Evolutionary conservation across 2,113 vertebrate species (phyloP), one percentile per base, ranked within the genome.

Genomic region (Zosterops lateralis): DNA sequence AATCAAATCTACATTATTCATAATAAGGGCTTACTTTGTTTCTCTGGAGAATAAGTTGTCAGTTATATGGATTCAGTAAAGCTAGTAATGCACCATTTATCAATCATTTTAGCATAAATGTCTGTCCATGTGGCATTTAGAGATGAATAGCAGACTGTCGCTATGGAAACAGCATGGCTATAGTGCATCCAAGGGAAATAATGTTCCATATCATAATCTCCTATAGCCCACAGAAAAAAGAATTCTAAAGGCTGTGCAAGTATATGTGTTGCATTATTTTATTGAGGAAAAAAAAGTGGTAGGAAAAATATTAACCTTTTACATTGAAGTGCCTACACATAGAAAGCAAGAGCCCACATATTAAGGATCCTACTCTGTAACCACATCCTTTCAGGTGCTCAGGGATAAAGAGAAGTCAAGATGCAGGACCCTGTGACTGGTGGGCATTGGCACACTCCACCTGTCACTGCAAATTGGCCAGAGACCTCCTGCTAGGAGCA

Each of bases 81-180:
- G 74, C 51, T 77, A 44, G 64, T 28, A 87, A 60, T n/a, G 40
- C n/a, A 34, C 72, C 20, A 28, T 65, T 47, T 90, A 72, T 91
- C 86, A 90, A 62, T 85, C 42, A 58, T 58, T 93, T 90, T 94
- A 88, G 86, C 75, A 57, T 70, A 58, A 87, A 80, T 61, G 42
- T n/a, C 92, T 93, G 78, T 57, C 57, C 7, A 2, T 44, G 50
- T 95, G 51, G 44, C 62, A 84, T 60, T 74, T 72, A 91, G 42
- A 92, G 82, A 84, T 38, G 73, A 91, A 92, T 20, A 72, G 87
- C 79, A 90, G 82, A 90, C 79, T 0, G 15, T 96, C 93, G 94
- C 96, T 96, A 95, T 97, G 94, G 95, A 96, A 96, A 97, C 94
- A 71, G 47, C 83, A 92, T 66, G n/a, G 74, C 53, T 82, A 4